A percentile compares a stretch with the other conserved stretches of the same genome.
phyloP scores from a whole-genome alignment of 2,888 invertebrate species.

The Brassicogethes aeneus region DNA sequence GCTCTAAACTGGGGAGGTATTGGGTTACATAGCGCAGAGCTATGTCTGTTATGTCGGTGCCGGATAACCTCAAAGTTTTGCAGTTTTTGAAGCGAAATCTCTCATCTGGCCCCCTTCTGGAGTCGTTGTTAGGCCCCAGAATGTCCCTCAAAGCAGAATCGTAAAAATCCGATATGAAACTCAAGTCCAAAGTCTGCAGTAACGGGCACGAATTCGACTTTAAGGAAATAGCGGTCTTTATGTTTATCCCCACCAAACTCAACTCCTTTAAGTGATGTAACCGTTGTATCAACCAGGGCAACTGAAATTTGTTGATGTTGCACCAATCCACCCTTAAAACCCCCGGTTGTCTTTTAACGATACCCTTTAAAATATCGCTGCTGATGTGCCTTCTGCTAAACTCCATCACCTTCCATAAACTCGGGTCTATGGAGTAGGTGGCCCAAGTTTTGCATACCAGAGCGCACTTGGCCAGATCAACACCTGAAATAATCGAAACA shows the following conservation, averaged over 20 bases:
- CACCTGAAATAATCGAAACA: not conserved
- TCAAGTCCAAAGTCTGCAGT: slow-evolving; percentile 57
- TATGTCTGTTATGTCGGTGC: slow-evolving; percentile 87
- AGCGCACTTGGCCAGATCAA: slow-evolving; percentile 61
- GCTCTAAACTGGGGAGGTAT: slow-evolving; percentile 64
- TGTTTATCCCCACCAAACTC: slow-evolving; percentile 66
- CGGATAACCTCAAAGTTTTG: slow-evolving; percentile 66
- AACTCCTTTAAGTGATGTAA: slow-evolving; percentile 75
- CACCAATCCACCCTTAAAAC: slow-evolving; percentile 82
- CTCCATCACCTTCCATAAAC: slow-evolving; percentile 78
- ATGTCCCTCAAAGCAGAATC: slow-evolving; percentile 79
- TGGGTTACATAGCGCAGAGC: slow-evolving; percentile 68
- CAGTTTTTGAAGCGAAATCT: slow-evolving; percentile 71
- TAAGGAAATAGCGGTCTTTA: slow-evolving; percentile 69
- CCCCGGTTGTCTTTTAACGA: slow-evolving; percentile 82
- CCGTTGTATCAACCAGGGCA: slow-evolving; percentile 86
- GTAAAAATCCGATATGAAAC: slow-evolving; percentile 77
- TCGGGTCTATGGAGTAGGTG: slow-evolving; percentile 71
- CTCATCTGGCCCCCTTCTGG: slow-evolving; percentile 67
- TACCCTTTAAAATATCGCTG: slow-evolving; percentile 48
- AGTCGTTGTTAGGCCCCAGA: slow-evolving; percentile 78
- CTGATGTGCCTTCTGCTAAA: slow-evolving; percentile 55
- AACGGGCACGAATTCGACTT: slow-evolving; percentile 55
- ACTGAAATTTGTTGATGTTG: slow-evolving; percentile 74
- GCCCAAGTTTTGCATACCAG: slow-evolving; percentile 88